A percentile compares a stretch with the other conserved stretches of the same genome.
Conservation (phyloP, 92 coral and sea anemone species). For the Porites divaricata region DNA sequence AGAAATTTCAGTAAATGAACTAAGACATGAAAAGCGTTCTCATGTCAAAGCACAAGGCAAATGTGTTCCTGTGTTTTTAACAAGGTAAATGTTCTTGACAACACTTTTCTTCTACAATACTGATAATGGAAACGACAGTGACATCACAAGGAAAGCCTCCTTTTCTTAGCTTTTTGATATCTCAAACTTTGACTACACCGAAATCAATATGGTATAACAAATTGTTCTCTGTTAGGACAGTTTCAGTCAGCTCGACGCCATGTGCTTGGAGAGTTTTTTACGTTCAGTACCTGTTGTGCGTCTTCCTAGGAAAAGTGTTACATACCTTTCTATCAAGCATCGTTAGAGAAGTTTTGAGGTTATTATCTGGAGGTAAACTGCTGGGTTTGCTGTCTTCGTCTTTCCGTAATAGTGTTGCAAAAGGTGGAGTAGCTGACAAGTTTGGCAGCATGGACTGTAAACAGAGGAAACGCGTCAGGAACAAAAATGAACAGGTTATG, state of each 20-base stretch:
- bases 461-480: neutral
- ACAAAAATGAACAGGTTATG: neutral
- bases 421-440: constrained; percentile 93
- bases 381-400: constrained; percentile 40
- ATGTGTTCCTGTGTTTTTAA: too few species aligned
- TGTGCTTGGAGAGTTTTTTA: too few species aligned
- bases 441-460: constrained; percentile 70
- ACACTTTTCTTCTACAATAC: neutral
- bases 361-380: constrained; percentile 26
- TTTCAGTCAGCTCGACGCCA: too few species aligned
- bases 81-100: neutral
- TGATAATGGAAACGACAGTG: neutral
- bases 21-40: neutral
- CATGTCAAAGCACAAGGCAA: too few species aligned
- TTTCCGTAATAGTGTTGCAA: constrained; percentile 81
- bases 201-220: too few species aligned
- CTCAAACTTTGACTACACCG: too few species aligned
- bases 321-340: constrained; percentile 53
- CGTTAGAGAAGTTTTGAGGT: neutral
- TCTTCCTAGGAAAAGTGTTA: too few species aligned
- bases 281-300: too few species aligned
- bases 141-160: too few species aligned
- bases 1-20: neutral
- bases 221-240: too few species aligned
- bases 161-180: too few species aligned